phyloP scores from a whole-genome alignment of 1,140 invertebrate species.

The Drosophila subobscura region DNA sequence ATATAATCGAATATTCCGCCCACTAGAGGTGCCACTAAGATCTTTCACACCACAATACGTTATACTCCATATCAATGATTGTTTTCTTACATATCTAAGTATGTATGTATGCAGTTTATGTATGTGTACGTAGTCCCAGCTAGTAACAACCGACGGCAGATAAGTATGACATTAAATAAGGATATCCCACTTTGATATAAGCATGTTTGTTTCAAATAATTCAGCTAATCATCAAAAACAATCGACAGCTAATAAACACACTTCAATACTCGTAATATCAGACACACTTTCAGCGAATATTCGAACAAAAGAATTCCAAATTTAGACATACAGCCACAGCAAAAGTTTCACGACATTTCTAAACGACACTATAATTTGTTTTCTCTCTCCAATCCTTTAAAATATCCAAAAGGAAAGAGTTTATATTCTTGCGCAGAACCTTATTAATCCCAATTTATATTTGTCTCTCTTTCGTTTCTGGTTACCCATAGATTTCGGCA shows the following conservation, averaged over 20 bases:
- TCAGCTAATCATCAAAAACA: neutral
- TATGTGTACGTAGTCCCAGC: too few relatives aligned
- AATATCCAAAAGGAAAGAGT: too few relatives aligned
- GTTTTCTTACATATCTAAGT: conserved; percentile 2
- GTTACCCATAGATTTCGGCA: conserved; percentile 79
- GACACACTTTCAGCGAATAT: neutral
- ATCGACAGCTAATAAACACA: neutral
- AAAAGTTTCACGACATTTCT: conserved; percentile 62
- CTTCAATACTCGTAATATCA: too few relatives aligned
- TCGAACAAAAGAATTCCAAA: neutral
- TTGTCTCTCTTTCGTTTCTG: conserved; percentile 27
- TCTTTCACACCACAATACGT: conserved; percentile 7
- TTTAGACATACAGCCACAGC: conserved; percentile 25
- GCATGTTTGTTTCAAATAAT: conserved; percentile 5
- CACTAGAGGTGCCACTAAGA: neutral
- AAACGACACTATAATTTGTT: conserved; percentile 2
- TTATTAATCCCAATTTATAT: conserved; percentile 21
- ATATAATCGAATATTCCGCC: conserved; percentile 3
- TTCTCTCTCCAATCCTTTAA: too few relatives aligned
- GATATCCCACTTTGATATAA: too few relatives aligned
- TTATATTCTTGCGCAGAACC: too few relatives aligned
- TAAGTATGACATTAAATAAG: too few relatives aligned
- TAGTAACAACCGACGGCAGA: too few relatives aligned
- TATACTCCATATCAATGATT: neutral
- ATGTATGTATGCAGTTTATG: neutral